These are phyloP conservation scores for Tetranychus truncatus DNA, from an alignment of 2,888 invertebrate genomes.

Conservation along the genomic window DNA sequence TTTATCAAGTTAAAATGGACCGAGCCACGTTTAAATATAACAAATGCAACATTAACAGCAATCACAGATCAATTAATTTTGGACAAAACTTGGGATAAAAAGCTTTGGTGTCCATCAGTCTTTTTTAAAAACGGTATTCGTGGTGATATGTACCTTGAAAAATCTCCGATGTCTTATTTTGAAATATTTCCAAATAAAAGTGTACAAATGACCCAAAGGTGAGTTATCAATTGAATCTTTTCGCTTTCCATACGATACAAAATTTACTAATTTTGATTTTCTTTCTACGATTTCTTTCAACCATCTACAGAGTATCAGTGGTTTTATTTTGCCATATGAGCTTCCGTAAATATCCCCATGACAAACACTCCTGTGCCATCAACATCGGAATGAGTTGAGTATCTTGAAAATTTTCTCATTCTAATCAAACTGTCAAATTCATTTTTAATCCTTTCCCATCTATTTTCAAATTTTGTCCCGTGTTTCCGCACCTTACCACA, in stretches of 20 bases:
- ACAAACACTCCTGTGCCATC: conserved; percentile 2
- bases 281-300: background rate
- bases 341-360: conserved; percentile 8
- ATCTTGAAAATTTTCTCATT: background rate
- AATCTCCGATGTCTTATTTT: conserved; percentile 10
- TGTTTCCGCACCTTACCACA: background rate
- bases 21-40: conserved; percentile 3
- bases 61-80: conserved; percentile 5
- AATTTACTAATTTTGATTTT: too few relatives aligned
- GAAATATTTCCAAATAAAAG: background rate
- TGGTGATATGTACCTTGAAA: conserved; percentile 5
- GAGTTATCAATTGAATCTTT: background rate
- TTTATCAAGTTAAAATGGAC: conserved; percentile 4
- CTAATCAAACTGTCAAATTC: background rate
- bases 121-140: conserved; percentile 11
- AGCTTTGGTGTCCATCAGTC: conserved; percentile 9
- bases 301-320: background rate
- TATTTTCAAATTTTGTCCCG: background rate
- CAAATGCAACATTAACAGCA: background rate
- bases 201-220: conserved; percentile 10
- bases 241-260: background rate
- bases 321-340: conserved; percentile 8
- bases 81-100: conserved; percentile 5
- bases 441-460: background rate
- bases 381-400: conserved; percentile 11